These are phyloP conservation scores for Clarias pachynema DNA, from an alignment of 2,797 vertebrate species.

Conservation along the genomic window DNA sequence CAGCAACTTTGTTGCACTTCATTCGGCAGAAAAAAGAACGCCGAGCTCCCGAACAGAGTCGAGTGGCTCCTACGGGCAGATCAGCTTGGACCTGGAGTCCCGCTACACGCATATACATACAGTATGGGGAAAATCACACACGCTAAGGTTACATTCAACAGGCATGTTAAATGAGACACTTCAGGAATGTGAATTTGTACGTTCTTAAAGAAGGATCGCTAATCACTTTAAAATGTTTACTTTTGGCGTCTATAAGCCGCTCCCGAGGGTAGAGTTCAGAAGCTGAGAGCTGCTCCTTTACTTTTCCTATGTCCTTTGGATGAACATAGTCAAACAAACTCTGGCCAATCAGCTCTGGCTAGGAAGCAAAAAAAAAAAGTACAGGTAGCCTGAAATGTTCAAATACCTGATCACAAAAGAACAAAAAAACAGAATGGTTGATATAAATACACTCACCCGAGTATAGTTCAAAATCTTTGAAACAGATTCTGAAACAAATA, in stretches of 20 bases:
- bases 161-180: background rate
- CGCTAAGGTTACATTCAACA: background rate
- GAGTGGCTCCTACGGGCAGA: conserved; percentile 77
- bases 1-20: conserved; percentile 80
- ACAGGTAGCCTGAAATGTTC: conserved; percentile 37
- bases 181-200: background rate
- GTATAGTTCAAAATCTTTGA: conserved; percentile 91
- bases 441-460: conserved; percentile 74
- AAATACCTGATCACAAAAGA: background rate
- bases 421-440: background rate
- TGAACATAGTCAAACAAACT: conserved; percentile 95
- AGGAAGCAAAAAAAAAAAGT: conserved; percentile 35
- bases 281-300: conserved; percentile 93
- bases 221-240: conserved; percentile 71
- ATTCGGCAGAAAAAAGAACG: conserved; percentile 95
- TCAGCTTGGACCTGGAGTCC: conserved; percentile 87
- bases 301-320: conserved; percentile 95
- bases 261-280: conserved; percentile 86
- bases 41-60: conserved; percentile 85
- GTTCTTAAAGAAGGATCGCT: background rate
- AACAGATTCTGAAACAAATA: conserved; percentile 94
- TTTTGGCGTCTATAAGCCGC: conserved; percentile 88
- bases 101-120: conserved; percentile 63
- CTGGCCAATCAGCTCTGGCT: conserved; percentile 90
- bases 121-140: background rate